Evolutionary conservation across 53 echinoderm and acorn worm genomes (phyloP).

Genomic region (Pentamera pediparva): DNA sequence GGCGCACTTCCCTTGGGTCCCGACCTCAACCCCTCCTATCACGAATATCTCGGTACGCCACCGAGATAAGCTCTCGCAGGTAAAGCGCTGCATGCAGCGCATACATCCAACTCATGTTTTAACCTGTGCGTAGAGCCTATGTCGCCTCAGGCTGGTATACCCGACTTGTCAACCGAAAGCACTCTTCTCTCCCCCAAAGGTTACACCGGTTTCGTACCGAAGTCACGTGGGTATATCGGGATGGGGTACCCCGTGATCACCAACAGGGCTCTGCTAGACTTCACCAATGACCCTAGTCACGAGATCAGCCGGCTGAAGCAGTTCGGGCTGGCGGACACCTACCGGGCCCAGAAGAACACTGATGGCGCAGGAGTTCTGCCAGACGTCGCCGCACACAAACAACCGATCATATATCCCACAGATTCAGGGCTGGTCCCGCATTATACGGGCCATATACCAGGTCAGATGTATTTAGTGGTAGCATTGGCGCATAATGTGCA

Average conservation of each 20-base stretch:
- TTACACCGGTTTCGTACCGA: constrained; percentile 90
- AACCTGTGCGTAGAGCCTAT: too few species aligned
- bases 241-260: constrained; percentile 88
- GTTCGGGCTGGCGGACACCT: constrained; percentile 5
- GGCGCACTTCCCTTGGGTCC: too few species aligned
- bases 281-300: constrained; percentile 54
- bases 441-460: constrained; percentile 96
- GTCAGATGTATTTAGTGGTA: constrained; percentile 30
- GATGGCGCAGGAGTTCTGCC: background rate
- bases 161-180: background rate
- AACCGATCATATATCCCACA: constrained; percentile 69
- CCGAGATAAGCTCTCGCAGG: too few species aligned
- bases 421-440: constrained; percentile 91
- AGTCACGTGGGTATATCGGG: constrained; percentile 72
- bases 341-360: background rate
- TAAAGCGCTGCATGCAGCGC: too few species aligned
- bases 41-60: too few species aligned
- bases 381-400: background rate
- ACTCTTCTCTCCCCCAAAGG: constrained; percentile 28
- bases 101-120: too few species aligned
- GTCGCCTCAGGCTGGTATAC: too few species aligned
- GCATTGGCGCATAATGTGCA: too few species aligned
- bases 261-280: constrained; percentile 68
- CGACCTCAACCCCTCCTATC: too few species aligned
- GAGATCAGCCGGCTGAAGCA: constrained; percentile 33